These are phyloP conservation scores for Heliconius charithonia DNA, from an alignment of 2,888 invertebrate genomes.

Conservation along the genomic window DNA sequence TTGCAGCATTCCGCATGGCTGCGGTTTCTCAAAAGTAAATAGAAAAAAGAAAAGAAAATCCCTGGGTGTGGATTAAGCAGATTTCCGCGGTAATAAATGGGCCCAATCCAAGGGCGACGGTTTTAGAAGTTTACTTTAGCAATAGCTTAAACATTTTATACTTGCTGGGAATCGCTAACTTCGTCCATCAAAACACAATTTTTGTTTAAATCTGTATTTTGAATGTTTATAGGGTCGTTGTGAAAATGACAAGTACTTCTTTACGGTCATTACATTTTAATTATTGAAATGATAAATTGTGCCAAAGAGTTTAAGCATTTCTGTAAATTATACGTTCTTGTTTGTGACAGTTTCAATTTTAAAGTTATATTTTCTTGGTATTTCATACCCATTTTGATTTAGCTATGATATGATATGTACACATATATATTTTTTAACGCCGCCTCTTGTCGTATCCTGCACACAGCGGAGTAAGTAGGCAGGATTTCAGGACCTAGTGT, in stretches of 20 bases:
- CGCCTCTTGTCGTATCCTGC: too few species aligned
- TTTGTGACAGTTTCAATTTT: conserved; percentile 44
- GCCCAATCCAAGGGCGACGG: conserved; percentile 56
- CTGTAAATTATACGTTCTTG: neutral
- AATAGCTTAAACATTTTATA: conserved; percentile 15
- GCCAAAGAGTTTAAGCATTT: neutral
- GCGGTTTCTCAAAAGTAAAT: conserved; percentile 33
- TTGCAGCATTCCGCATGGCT: conserved; percentile 32
- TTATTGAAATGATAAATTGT: conserved; percentile 27
- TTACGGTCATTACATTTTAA: conserved; percentile 44
- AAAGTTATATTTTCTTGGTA: neutral
- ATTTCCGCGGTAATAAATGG: conserved; percentile 51
- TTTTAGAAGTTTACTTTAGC: conserved; percentile 50
- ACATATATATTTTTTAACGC: too few species aligned
- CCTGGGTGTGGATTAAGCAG: conserved; percentile 35
- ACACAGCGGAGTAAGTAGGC: too few species aligned
- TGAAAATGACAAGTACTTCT: conserved; percentile 23
- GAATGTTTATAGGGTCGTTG: conserved; percentile 15
- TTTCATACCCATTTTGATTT: neutral
- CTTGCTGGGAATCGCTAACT: conserved; percentile 10
- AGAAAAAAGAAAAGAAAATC: conserved; percentile 29
- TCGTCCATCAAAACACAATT: conserved; percentile 12
- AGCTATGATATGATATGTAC: neutral
- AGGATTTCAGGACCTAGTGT: too few species aligned
- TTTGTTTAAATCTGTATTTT: conserved; percentile 8